These are phyloP conservation scores for Rhorus exstirpatorius DNA, from an alignment of 2,888 invertebrate species.

Conservation along the genomic window DNA sequence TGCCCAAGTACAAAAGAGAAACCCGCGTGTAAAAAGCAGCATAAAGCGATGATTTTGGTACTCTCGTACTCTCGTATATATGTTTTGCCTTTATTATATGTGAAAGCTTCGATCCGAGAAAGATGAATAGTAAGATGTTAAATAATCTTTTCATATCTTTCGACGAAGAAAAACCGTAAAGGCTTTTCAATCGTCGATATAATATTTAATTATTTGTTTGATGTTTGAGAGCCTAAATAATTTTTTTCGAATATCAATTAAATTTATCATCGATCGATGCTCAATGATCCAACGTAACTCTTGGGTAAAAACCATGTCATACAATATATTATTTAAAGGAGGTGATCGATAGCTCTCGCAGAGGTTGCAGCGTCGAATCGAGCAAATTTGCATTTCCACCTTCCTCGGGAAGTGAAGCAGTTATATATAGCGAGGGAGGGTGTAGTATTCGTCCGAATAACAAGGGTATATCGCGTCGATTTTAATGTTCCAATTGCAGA, in stretches of 20 bases:
- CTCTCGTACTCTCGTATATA: constrained; percentile 12
- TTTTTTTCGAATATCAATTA: constrained; percentile 4
- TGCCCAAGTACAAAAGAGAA: constrained; percentile 35
- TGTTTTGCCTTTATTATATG: too few species aligned
- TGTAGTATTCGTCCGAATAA: neutral
- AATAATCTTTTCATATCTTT: too few species aligned
- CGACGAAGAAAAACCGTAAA: too few species aligned
- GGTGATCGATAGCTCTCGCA: constrained; percentile 38
- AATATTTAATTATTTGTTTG: too few species aligned
- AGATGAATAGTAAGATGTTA: too few species aligned
- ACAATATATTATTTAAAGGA: neutral
- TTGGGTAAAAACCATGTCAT: constrained; percentile 5
- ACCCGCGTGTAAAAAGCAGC: constrained; percentile 11
- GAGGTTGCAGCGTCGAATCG: constrained; percentile 19
- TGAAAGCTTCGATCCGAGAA: too few species aligned
- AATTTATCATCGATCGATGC: constrained; percentile 25
- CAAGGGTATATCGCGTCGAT: constrained; percentile 10
- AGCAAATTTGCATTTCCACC: constrained; percentile 55
- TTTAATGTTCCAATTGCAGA: constrained; percentile 8
- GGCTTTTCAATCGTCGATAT: too few species aligned
- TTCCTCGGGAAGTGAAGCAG: constrained; percentile 21
- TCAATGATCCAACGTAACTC: neutral
- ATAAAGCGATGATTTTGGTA: constrained; percentile 35
- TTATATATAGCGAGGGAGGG: constrained; percentile 17
- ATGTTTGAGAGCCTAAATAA: neutral